These are phyloP conservation scores for Protophormia terraenovae DNA, from an alignment of 2,888 invertebrate species.

Conservation along the genomic window DNA sequence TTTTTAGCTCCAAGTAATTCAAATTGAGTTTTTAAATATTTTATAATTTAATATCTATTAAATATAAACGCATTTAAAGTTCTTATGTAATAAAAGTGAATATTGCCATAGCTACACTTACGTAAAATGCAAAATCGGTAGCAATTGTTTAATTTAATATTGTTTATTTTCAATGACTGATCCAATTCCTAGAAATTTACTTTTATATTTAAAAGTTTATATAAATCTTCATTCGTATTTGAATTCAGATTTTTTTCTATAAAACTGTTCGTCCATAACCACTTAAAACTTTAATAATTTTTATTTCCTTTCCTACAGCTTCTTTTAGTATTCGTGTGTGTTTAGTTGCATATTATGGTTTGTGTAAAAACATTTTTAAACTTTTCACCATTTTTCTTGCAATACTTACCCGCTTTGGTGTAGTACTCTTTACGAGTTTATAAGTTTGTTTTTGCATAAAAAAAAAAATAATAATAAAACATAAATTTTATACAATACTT, in stretches of 20 bases:
- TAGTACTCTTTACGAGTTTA: constrained; percentile 1
- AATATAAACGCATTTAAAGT: no score
- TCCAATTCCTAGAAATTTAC: neutral
- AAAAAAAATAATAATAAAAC: constrained; percentile 52
- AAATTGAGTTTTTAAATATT: no score
- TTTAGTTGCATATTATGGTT: constrained; percentile 4
- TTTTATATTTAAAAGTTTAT: neutral
- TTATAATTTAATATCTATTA: no score
- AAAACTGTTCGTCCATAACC: constrained; percentile 59
- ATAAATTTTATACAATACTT: constrained; percentile 66
- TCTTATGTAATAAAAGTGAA: no score
- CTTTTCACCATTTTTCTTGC: constrained; percentile 48
- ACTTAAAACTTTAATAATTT: constrained; percentile 61
- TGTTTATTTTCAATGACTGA: no score
- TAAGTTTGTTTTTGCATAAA: constrained; percentile 18
- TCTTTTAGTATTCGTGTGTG: neutral
- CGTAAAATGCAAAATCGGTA: no score
- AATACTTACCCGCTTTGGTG: neutral
- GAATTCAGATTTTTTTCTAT: neutral
- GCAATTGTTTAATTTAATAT: no score
- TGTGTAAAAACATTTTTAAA: constrained; percentile 10
- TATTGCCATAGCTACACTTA: no score
- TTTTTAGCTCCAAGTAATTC: no score
- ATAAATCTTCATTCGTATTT: neutral
- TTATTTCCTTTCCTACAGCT: neutral